A percentile compares a stretch with the other conserved stretches of the same genome.
Conservation (phyloP, 2,797 vertebrate species). For the Nannoperca australis region DNA sequence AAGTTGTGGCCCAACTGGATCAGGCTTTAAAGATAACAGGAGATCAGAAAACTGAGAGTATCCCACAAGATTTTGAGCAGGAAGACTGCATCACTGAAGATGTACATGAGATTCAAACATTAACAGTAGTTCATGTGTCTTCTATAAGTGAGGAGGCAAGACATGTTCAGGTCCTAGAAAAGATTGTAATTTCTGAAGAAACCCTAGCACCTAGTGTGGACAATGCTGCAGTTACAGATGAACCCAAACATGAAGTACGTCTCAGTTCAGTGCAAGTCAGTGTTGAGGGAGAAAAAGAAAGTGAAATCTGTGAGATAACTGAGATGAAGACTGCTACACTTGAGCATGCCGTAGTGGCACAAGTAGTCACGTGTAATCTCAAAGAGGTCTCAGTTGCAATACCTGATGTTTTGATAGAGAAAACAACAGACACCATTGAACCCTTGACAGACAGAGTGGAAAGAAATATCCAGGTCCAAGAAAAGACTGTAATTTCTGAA, state of each 20-base stretch:
- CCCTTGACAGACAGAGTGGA: conserved; percentile 22
- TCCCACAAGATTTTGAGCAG: conserved; percentile 23
- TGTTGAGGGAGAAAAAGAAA: conserved; percentile 39
- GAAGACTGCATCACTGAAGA: conserved; percentile 39
- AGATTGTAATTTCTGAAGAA: conserved; percentile 29
- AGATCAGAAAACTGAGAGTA: conserved; percentile 18
- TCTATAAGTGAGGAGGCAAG: conserved; percentile 31
- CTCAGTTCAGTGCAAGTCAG: conserved; percentile 24
- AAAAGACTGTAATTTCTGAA: conserved; percentile 31
- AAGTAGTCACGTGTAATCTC: conserved; percentile 39
- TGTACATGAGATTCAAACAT: conserved; percentile 39
- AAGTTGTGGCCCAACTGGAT: conserved; percentile 17
- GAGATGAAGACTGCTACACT: conserved; percentile 25
- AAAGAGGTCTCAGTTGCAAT: conserved; percentile 42
- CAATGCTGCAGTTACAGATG: conserved; percentile 32
- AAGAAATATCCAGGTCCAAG: conserved; percentile 33
- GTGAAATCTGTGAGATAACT: neutral
- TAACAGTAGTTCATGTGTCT: conserved; percentile 49
- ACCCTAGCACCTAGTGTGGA: conserved; percentile 14
- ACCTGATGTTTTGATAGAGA: conserved; percentile 33
- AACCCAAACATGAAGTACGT: conserved; percentile 45
- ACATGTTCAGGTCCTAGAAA: conserved; percentile 34
- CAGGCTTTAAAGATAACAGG: conserved; percentile 26
- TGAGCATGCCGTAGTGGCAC: conserved; percentile 11
- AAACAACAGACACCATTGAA: conserved; percentile 48